phyloP scores from a whole-genome alignment of 2,888 invertebrate genomes.

The Oscheius sp. region DNA sequence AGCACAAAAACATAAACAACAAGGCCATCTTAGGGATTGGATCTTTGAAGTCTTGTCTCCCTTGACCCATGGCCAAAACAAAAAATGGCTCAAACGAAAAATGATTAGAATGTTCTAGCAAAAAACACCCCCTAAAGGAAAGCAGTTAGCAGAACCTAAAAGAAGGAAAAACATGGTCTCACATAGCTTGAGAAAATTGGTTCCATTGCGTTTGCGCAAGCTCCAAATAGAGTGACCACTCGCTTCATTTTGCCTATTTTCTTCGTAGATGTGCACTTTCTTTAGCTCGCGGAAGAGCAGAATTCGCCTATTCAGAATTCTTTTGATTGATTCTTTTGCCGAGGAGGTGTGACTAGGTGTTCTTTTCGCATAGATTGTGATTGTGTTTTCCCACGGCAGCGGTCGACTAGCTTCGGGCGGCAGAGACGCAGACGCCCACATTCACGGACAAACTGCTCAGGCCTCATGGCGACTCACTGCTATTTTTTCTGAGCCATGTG shows the following conservation, averaged over 20 bases:
- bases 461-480: neutral
- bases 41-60: neutral
- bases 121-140: neutral
- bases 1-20: neutral
- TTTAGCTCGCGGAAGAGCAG: neutral
- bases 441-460: conserved; percentile 5
- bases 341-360: conserved; percentile 9
- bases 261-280: neutral
- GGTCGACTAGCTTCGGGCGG: conserved; percentile 13
- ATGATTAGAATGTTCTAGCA: too few relatives aligned
- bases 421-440: conserved; percentile 21
- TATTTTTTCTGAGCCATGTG: neutral
- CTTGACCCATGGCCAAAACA: neutral
- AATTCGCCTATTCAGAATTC: neutral
- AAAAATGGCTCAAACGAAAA: too few relatives aligned
- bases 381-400: conserved; percentile 30
- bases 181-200: too few relatives aligned
- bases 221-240: neutral
- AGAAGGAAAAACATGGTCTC: too few relatives aligned
- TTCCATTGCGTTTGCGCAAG: too few relatives aligned
- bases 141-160: too few relatives aligned
- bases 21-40: neutral
- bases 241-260: neutral
- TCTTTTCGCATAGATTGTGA: conserved; percentile 29
- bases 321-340: neutral